Conservation (phyloP, 2,888 invertebrate genomes). For the Bombylius major region DNA sequence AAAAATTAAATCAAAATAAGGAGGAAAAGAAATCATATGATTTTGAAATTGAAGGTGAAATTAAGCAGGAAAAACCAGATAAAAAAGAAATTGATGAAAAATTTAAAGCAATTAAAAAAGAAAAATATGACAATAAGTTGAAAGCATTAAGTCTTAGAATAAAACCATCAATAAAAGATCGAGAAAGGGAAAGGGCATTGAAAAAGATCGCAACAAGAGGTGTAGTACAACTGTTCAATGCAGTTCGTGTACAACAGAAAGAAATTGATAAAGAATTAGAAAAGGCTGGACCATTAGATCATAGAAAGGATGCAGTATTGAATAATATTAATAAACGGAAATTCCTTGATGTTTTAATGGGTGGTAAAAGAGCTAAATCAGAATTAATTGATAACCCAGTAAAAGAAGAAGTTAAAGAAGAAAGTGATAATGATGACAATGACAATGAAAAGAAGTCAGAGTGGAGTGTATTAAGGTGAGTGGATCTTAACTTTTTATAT, state of each 20-base stretch:
- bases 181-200: constrained; percentile 61
- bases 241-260: constrained; percentile 75
- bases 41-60: constrained; percentile 54
- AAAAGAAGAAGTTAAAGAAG: constrained; percentile 40
- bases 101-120: constrained; percentile 11
- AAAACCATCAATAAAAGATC: constrained; percentile 64
- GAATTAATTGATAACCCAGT: constrained; percentile 37
- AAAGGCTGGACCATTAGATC: constrained; percentile 60
- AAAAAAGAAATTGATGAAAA: constrained; percentile 20
- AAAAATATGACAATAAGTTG: constrained; percentile 35
- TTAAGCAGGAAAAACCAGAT: constrained; percentile 38
- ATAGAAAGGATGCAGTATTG: constrained; percentile 61
- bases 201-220: constrained; percentile 82
- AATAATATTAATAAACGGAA: constrained; percentile 58
- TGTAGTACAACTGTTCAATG: constrained; percentile 86
- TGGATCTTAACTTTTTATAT: background rate
- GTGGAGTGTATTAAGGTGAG: constrained; percentile 50
- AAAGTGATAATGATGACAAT: constrained; percentile 34
- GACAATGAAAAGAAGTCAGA: constrained; percentile 27
- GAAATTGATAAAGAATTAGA: constrained; percentile 56
- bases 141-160: constrained; percentile 33
- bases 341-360: constrained; percentile 69
- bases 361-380: constrained; percentile 44
- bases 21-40: constrained; percentile 38
- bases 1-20: constrained; percentile 47